Evolutionary conservation across 1,140 invertebrate species (phyloP), one percentile per base, ranked within the genome.

Genomic region (Eumeta japonica): DNA sequence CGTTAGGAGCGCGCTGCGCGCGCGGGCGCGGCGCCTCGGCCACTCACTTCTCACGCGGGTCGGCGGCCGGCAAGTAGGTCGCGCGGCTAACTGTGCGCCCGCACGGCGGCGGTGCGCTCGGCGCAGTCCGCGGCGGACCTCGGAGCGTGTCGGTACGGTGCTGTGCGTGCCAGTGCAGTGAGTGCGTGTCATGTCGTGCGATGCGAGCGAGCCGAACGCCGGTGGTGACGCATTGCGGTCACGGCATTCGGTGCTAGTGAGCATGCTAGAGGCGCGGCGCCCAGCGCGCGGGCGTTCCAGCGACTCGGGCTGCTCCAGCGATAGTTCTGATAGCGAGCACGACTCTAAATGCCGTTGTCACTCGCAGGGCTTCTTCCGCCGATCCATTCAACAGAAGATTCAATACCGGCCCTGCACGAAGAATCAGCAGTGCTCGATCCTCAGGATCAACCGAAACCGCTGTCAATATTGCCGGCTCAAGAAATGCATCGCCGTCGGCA

Each of bases 401-500:
- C 92, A 96, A 74, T 97, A 97, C 79, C 83, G 94, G 53, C 93
- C 94, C 18, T 97, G 94, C 79, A 95, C 92, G 58, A 96, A 97
- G 77, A 96, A 94, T 73, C 94, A 97, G 72, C 92, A 97, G 81
- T 97, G 94, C 79, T 90, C 90, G 75, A 97, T 97, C 54, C 81
- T 97, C 37, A 83, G 93, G 50, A 95, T 96, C 77, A 97, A 97
- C 81, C 83, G 95, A 63, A 97, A 97, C 77, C 85, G 94, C 51
- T 98, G 95, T 77, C 94, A 97, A 70, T 96, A 94, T 73, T 97
- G 94, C 79, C 82, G 95, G 46, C 84, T 97, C 52, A 97, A 97
- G 79, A 97, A 97, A 82, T 98, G 95, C 80, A 94, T 97, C 66
- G 89, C 91, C 36, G 94, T 97, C 46, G 95, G 95, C 72, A 98